Conservation (phyloP, 2,888 invertebrate genomes). For the Leptopilina drosophilae region DNA sequence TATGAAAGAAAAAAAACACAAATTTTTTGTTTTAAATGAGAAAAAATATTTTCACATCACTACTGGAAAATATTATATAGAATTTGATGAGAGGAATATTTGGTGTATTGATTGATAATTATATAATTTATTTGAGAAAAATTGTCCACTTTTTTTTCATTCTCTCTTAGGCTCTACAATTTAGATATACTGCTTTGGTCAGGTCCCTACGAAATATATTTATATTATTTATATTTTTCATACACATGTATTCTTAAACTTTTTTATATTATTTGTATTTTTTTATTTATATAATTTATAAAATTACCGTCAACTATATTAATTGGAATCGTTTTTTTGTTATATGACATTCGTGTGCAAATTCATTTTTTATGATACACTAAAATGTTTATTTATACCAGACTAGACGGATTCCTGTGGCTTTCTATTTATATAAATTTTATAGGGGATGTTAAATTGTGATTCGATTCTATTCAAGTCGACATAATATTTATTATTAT, state of each 20-base stretch:
- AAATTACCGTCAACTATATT: conserved; percentile 15
- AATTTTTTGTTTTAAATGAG: conserved; percentile 13
- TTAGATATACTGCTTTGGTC: conserved; percentile 55
- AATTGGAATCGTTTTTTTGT: neutral
- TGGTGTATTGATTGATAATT: neutral
- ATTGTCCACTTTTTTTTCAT: neutral
- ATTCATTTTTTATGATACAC: conserved; percentile 12
- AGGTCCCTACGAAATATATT: conserved; percentile 54
- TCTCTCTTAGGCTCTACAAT: conserved; percentile 28
- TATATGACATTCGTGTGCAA: conserved; percentile 12
- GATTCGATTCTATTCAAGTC: neutral
- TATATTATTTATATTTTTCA: neutral
- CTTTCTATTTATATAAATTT: neutral
- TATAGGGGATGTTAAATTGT: neutral
- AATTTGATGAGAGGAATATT: neutral
- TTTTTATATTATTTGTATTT: too few species aligned
- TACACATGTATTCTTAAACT: conserved; percentile 13
- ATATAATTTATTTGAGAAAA: neutral
- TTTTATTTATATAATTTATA: conserved; percentile 10
- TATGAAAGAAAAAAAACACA: conserved; percentile 44
- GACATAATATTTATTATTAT: neutral
- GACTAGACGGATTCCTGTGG: conserved; percentile 9
- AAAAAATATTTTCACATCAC: neutral
- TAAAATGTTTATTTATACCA: conserved; percentile 20
- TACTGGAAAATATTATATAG: neutral